Base-by-base conservation (phyloP, 2,888 invertebrate genomes). In the Iselma pallidipennis region DNA sequence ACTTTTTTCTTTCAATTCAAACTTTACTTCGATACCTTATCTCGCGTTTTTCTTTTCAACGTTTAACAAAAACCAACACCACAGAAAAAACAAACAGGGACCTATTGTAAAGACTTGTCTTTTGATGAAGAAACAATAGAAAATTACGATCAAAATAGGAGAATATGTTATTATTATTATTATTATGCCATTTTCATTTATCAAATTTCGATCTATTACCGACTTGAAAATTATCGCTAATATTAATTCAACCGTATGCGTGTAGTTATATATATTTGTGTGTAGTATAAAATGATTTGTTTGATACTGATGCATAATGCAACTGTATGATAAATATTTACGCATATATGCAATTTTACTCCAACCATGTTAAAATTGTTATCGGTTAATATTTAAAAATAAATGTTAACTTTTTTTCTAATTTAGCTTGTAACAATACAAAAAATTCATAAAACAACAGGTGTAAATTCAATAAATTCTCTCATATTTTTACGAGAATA, bases 221-320 rank as follows among this genome's bases (percentile, higher is more conserved):
- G 49, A 16, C 2, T 12, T 28, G 59, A 23, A 49, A 55, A 59
- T 59, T 50, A 50, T 57, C 37, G 49, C 50, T 31, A 49, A 61
- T 66, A 67, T 67, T 66, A 67, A 65, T 66, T 59, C 59, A 60
- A 55, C 53, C 54, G 59, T 49, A 49, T 58, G 60, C 64, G 67
- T 61, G 66, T 65, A 62, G 52, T 57, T 50, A 49, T 9, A 16
- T 50, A 49, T 50, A 31, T 29, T 31, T 37, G 37, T 14, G 9
- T 37, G 5, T 37, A 16, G 6, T 37, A 37, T 3, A 26, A 14
- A 63, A 62, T 61, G 65, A 66, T 66, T 66, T 66, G 60, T 64
- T 61, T 60, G 63, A 65, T 66, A 66, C 37, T 62, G 66, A 65
- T 57, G 64, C 65, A 68, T 66, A 66, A 45, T 55, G 55, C 42